A percentile compares a stretch with the other conserved stretches of the same genome.
These are phyloP conservation scores for Holothuria glaberrima DNA, from an alignment of 35 echinoderm and acorn worm genomes.

Conservation along the genomic window DNA sequence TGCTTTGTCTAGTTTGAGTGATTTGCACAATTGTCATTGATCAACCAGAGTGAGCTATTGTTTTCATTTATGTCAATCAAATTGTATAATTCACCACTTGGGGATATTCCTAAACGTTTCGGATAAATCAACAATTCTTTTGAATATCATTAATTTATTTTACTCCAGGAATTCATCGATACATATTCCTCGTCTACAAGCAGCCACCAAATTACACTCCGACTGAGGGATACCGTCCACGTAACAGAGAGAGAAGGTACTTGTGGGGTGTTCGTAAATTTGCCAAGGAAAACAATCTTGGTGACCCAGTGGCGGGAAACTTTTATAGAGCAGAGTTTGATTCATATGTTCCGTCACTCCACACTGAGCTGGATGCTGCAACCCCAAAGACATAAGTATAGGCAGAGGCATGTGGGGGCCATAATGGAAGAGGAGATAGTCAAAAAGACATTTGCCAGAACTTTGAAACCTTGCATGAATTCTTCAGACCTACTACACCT, in stretches of 20 bases:
- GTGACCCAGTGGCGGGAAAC: slow-evolving; percentile 89
- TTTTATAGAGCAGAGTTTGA: slow-evolving; percentile 89
- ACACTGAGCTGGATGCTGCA: slow-evolving; percentile 28
- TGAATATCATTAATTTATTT: not conserved
- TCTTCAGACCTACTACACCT: too few relatives aligned
- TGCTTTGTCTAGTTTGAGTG: too few relatives aligned
- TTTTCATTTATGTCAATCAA: too few relatives aligned
- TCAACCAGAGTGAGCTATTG: too few relatives aligned
- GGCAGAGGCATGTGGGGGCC: too few relatives aligned
- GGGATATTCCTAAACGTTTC: too few relatives aligned
- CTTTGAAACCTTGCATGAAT: too few relatives aligned
- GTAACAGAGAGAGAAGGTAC: slow-evolving; percentile 55
- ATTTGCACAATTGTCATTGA: too few relatives aligned
- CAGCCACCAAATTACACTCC: slow-evolving; percentile 69
- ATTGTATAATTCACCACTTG: too few relatives aligned
- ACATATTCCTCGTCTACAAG: slow-evolving; percentile 95
- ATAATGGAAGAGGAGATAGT: too few relatives aligned
- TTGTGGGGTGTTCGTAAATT: slow-evolving; percentile 66
- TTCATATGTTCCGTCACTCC: slow-evolving; percentile 70
- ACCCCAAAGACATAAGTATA: not conserved
- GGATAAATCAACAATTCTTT: too few relatives aligned
- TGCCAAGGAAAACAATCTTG: slow-evolving; percentile 73
- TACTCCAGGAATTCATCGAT: slow-evolving; percentile 84
- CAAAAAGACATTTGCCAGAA: too few relatives aligned
- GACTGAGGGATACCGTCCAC: slow-evolving; percentile 54